phyloP scores from a whole-genome alignment of 2,797 vertebrate genomes.

The Uromys caudimaculatus region DNA sequence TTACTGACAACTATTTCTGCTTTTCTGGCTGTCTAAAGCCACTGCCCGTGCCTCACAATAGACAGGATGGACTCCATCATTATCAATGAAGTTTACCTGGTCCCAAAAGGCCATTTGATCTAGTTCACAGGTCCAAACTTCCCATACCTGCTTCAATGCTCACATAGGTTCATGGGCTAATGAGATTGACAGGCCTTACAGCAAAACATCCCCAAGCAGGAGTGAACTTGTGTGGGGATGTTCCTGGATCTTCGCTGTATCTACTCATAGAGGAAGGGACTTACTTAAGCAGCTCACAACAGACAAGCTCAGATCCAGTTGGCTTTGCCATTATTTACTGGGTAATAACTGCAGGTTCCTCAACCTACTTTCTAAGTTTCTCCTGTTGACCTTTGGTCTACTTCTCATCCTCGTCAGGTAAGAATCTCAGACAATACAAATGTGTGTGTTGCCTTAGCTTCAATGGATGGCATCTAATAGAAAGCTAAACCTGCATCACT shows the following conservation, averaged over 20 bases:
- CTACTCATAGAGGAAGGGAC: background rate
- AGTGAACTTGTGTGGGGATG: background rate
- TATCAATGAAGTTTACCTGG: background rate
- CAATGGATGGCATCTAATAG: background rate
- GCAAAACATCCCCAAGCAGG: slow-evolving; percentile 27
- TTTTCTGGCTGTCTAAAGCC: slow-evolving; percentile 66
- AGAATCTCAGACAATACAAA: background rate
- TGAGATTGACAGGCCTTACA: background rate
- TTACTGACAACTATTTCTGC: slow-evolving; percentile 40
- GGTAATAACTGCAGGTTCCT: background rate
- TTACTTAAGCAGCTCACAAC: slow-evolving; percentile 6
- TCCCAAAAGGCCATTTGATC: background rate
- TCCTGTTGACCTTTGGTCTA: background rate
- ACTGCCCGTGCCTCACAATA: slow-evolving; percentile 33
- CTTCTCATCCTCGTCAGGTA: background rate
- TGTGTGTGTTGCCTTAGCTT: background rate
- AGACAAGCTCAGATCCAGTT: background rate
- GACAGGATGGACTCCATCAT: slow-evolving; percentile 65
- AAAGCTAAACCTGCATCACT: background rate
- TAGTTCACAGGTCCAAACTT: background rate
- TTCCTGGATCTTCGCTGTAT: background rate
- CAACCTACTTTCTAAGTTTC: background rate
- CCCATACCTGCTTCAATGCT: too few species aligned
- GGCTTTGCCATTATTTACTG: background rate
- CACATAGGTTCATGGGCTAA: background rate